These are phyloP conservation scores for Meda fulgida DNA, from an alignment of 2,797 vertebrate genomes.

Conservation along the genomic window DNA sequence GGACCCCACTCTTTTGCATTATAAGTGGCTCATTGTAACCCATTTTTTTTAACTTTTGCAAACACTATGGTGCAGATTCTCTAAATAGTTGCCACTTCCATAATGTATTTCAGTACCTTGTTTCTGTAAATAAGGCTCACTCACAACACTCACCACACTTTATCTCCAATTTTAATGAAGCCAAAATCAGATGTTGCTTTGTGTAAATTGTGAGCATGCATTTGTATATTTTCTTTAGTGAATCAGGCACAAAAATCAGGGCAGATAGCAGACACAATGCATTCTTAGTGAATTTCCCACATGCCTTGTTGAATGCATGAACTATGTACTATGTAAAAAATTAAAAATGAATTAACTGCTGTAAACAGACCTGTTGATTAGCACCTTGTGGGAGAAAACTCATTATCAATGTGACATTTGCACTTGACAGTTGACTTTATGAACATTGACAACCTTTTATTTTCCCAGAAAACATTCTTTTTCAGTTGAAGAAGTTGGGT, in stretches of 20 bases:
- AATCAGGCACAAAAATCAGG: neutral
- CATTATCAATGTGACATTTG: slow-evolving; percentile 13
- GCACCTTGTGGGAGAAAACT: slow-evolving; percentile 21
- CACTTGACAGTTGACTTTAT: neutral
- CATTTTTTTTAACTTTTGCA: neutral
- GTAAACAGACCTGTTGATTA: slow-evolving; percentile 6
- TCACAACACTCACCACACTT: neutral
- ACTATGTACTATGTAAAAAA: too few relatives aligned
- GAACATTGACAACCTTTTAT: slow-evolving; percentile 30
- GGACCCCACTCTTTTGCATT: neutral
- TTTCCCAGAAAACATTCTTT: slow-evolving; percentile 30
- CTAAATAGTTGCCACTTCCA: neutral
- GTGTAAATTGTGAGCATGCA: neutral
- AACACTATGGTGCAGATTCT: neutral
- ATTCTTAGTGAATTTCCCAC: neutral
- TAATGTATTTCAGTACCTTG: neutral
- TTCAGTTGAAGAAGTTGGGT: slow-evolving; percentile 10
- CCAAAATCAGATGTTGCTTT: neutral
- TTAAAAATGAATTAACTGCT: neutral
- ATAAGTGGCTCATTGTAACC: neutral
- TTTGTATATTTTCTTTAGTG: neutral
- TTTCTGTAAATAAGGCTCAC: neutral
- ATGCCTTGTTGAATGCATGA: neutral
- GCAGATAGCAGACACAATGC: neutral
- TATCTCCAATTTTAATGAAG: neutral